Percentiles rank a stretch among this genome's conserved stretches.
Evolutionary conservation across 2,888 invertebrate species (phyloP).

Genomic region (Agriopis marginaria): DNA sequence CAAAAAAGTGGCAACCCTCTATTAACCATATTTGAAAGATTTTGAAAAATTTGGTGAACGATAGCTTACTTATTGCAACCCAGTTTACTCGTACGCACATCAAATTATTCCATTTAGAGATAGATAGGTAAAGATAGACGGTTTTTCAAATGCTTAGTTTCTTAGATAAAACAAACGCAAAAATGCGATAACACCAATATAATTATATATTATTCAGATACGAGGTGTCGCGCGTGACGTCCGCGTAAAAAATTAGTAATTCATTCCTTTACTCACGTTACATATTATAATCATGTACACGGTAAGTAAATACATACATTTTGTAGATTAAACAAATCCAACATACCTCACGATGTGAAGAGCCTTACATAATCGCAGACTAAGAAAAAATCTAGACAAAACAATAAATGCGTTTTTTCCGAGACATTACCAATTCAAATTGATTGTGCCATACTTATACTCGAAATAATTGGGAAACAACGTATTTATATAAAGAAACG

Average conservation of each 20-base stretch:
- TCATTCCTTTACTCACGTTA: constrained; percentile 14
- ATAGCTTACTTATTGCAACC: too few relatives aligned
- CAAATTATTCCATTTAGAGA: background rate
- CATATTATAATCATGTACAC: constrained; percentile 25
- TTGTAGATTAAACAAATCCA: constrained; percentile 22
- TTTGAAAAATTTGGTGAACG: too few relatives aligned
- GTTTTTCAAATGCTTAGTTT: background rate
- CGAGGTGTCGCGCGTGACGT: constrained; percentile 18
- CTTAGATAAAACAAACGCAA: constrained; percentile 20
- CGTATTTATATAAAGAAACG: constrained; percentile 15
- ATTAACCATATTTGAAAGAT: too few relatives aligned
- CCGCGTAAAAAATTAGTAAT: constrained; percentile 8
- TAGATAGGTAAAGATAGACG: background rate
- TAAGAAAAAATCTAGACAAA: constrained; percentile 7
- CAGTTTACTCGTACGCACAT: too few relatives aligned
- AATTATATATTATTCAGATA: constrained; percentile 11
- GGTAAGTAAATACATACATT: constrained; percentile 26
- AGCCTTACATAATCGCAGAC: constrained; percentile 15
- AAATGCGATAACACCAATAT: constrained; percentile 20
- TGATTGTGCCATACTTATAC: constrained; percentile 5
- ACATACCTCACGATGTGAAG: constrained; percentile 20
- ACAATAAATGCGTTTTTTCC: constrained; percentile 17
- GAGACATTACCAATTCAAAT: constrained; percentile 18
- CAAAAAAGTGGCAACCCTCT: too few relatives aligned
- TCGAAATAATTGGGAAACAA: constrained; percentile 14